Evolutionary conservation across 1,140 invertebrate genomes (phyloP).

Genomic region (Drosophila nasuta): DNA sequence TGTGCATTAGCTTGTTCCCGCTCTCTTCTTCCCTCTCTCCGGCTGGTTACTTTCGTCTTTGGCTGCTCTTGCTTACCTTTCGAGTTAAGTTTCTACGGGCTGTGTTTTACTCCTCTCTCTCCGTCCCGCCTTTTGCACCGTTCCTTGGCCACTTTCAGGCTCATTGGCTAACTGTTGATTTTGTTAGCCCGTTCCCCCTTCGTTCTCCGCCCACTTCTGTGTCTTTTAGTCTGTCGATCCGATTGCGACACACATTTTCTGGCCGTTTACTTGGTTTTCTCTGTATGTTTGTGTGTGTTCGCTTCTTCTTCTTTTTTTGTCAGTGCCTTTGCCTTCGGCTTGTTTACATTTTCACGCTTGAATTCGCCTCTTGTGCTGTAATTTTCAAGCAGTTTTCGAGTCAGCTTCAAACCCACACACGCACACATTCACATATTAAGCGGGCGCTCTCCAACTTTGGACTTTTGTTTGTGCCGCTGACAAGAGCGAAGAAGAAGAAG

Average conservation of each 20-base stretch:
- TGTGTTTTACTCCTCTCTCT: conserved; percentile 34
- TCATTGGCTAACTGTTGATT: conserved; percentile 83
- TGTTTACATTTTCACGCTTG: conserved; percentile 82
- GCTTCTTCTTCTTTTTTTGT: conserved; percentile 19
- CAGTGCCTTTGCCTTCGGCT: conserved; percentile 44
- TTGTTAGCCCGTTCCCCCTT: conserved; percentile 43
- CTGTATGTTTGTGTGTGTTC: background rate
- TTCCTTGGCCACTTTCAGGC: conserved; percentile 64
- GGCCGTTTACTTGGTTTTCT: conserved; percentile 31
- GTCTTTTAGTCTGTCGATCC: conserved; percentile 29
- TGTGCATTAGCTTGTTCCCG: conserved; percentile 8
- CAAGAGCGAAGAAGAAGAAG: background rate
- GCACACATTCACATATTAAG: conserved; percentile 77
- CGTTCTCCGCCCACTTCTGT: background rate
- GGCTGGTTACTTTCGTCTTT: conserved; percentile 2
- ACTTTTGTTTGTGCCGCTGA: conserved; percentile 65
- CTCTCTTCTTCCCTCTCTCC: background rate
- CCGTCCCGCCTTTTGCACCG: background rate
- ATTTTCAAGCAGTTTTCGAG: conserved; percentile 69
- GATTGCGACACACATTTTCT: conserved; percentile 74
- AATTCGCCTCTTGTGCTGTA: conserved; percentile 77
- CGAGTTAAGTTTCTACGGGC: conserved; percentile 45
- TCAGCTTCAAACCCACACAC: conserved; percentile 65
- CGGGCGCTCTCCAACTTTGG: conserved; percentile 64
- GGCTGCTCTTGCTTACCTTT: conserved; percentile 15